These are phyloP conservation scores for Spizaetus ornatus DNA, from an alignment of 2,113 vertebrate genomes.

Conservation along the genomic window DNA sequence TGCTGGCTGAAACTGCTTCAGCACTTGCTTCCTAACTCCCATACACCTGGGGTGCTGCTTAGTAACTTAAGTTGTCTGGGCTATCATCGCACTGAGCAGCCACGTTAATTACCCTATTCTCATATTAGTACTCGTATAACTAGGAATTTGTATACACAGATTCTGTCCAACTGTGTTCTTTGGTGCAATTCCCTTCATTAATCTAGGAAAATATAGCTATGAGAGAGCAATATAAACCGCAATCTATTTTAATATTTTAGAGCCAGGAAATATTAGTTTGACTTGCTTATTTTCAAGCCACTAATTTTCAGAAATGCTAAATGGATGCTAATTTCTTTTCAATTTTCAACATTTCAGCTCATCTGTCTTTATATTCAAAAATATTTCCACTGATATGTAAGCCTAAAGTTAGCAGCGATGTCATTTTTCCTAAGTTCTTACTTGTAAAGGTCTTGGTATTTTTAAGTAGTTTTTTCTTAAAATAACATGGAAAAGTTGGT, in stretches of 20 bases:
- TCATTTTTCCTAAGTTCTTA: not conserved
- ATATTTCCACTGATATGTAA: not conserved
- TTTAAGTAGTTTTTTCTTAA: not conserved
- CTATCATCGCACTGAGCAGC: not conserved
- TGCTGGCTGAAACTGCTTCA: not conserved
- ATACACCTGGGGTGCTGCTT: not conserved
- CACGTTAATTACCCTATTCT: not conserved
- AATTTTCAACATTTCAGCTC: not conserved
- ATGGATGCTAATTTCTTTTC: not conserved
- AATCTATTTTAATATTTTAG: not conserved
- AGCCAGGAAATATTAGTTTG: not conserved
- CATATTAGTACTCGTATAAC: not conserved
- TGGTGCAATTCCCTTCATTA: not conserved
- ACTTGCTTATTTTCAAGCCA: not conserved
- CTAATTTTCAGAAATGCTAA: not conserved
- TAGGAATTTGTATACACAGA: not conserved
- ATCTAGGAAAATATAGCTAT: not conserved
- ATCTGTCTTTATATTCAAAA: not conserved
- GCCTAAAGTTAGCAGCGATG: not conserved
- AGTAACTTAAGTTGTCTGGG: not conserved
- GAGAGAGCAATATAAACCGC: not conserved
- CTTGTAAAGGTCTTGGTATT: not conserved
- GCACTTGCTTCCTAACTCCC: not conserved
- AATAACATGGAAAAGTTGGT: not conserved
- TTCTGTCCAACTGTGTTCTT: not conserved